Percentiles rank a stretch among this genome's conserved stretches.
Evolutionary conservation across 2,797 vertebrate species (phyloP).

Genomic region (Dendrocincla tyrannina): DNA sequence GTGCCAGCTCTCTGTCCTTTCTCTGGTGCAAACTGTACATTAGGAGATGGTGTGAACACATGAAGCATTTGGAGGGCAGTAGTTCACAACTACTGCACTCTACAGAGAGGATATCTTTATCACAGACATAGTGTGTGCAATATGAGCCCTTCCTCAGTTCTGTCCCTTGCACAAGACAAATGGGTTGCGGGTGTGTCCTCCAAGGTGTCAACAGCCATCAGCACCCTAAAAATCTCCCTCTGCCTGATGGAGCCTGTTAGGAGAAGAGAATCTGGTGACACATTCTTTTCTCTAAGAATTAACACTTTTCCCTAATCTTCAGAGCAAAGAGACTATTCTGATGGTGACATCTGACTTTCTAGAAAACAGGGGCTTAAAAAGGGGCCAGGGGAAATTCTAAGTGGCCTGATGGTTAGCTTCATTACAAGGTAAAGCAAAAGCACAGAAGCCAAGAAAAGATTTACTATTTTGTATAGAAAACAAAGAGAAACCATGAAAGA

Average conservation of each 20-base stretch:
- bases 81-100: background rate
- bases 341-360: background rate
- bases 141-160: background rate
- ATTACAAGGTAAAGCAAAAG: background rate
- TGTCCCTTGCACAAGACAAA: background rate
- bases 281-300: background rate
- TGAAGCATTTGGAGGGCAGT: background rate
- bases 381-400: background rate
- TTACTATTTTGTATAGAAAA: background rate
- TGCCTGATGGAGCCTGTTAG: background rate
- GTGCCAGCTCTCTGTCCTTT: background rate
- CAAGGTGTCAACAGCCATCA: background rate
- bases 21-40: background rate
- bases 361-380: background rate
- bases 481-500: background rate
- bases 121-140: background rate
- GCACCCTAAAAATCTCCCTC: background rate
- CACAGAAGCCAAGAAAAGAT: background rate
- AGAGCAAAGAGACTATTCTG: background rate
- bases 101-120: background rate
- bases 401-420: background rate
- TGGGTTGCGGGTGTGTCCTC: background rate
- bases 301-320: background rate
- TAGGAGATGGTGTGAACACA: background rate
- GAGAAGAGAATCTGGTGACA: accelerated